A percentile compares a stretch with the other conserved stretches of the same genome.
These are phyloP conservation scores for Passer montanus DNA, from an alignment of 2,113 vertebrate genomes.

Conservation along the genomic window DNA sequence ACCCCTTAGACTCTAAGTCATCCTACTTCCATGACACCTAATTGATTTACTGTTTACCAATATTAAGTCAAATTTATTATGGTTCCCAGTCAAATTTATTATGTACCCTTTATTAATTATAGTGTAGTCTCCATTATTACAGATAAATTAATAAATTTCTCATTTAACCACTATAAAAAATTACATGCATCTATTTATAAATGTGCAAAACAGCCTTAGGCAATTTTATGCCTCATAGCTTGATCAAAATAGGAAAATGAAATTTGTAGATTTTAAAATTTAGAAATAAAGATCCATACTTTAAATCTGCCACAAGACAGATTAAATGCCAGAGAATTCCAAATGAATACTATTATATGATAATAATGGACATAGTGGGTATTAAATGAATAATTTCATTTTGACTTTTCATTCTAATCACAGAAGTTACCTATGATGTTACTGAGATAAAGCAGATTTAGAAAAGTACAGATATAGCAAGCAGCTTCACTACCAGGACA, in stretches of 20 bases:
- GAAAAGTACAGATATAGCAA: not conserved
- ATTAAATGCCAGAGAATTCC: constrained; percentile 42
- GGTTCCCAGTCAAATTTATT: constrained; percentile 2
- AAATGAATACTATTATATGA: not conserved
- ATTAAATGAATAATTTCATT: constrained; percentile 39
- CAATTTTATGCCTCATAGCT: not conserved
- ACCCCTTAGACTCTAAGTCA: not conserved
- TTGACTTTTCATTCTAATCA: constrained; percentile 9
- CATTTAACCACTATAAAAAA: not conserved
- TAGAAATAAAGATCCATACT: constrained; percentile 25
- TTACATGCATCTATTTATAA: not conserved
- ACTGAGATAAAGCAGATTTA: constrained; percentile 28
- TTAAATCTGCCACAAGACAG: constrained; percentile 32
- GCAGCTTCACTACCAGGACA: constrained; percentile 8
- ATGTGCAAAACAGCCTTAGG: not conserved
- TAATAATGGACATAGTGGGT: not conserved
- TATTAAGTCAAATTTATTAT: not conserved
- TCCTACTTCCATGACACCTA: not conserved
- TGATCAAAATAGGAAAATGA: not conserved
- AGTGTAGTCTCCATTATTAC: not conserved
- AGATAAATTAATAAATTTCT: not conserved
- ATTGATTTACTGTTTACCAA: not conserved
- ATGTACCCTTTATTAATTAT: not conserved
- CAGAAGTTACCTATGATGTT: not conserved
- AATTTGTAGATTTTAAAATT: constrained; percentile 17